These are phyloP conservation scores for Phortica variegata DNA, from an alignment of 1,140 invertebrate genomes.

Conservation along the genomic window DNA sequence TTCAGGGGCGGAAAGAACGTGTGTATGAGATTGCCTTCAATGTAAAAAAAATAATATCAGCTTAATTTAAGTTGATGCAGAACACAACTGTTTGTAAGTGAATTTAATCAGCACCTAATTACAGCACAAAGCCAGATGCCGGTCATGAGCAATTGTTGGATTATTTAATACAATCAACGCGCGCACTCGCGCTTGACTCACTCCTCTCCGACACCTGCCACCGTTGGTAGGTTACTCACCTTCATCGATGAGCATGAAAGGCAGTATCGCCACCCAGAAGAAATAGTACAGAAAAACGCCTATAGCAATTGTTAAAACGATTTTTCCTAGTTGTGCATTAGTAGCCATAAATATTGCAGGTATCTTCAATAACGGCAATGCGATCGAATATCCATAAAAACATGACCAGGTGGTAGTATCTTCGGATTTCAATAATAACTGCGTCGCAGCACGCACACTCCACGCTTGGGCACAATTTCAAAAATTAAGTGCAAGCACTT, in stretches of 20 bases:
- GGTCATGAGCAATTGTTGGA: slow-evolving; percentile 4
- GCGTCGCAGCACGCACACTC: slow-evolving; percentile 3
- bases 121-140: slow-evolving; percentile 35
- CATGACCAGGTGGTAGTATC: not conserved
- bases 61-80: slow-evolving; percentile 2
- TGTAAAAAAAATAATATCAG: slow-evolving; percentile 6
- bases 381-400: slow-evolving; percentile 2
- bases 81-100: not conserved
- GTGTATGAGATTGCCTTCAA: slow-evolving; percentile 62
- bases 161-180: slow-evolving; percentile 40
- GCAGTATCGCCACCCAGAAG: slow-evolving; percentile 69
- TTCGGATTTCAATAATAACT: not conserved
- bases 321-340: slow-evolving; percentile 60
- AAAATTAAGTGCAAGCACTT: too few relatives aligned
- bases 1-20: slow-evolving; percentile 64
- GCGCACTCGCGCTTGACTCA: slow-evolving; percentile 11
- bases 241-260: slow-evolving; percentile 65
- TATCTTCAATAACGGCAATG: slow-evolving; percentile 17
- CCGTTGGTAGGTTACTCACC: slow-evolving; percentile 34
- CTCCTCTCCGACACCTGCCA: slow-evolving; percentile 1
- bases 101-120: slow-evolving; percentile 42
- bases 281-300: slow-evolving; percentile 65
- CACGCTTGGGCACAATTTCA: not conserved
- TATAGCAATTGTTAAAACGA: slow-evolving; percentile 61
- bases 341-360: slow-evolving; percentile 52